phyloP scores from a whole-genome alignment of 2,888 invertebrate genomes.

The Argyresthia albistria region DNA sequence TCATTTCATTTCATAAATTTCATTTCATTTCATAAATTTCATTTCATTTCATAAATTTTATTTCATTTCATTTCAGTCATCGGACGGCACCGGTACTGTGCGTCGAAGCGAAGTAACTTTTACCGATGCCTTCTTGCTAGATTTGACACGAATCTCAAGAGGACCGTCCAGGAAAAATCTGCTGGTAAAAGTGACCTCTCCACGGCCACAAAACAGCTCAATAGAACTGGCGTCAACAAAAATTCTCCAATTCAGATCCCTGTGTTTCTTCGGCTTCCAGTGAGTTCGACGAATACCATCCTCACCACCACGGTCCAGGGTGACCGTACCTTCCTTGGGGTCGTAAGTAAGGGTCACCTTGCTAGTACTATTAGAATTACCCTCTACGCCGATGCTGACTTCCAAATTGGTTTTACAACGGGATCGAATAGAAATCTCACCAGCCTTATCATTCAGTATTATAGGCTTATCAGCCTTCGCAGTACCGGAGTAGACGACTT shows the following conservation, averaged over 20 bases:
- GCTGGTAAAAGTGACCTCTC: conserved; percentile 44
- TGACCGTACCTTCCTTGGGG: conserved; percentile 19
- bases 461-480: conserved; percentile 15
- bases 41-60: too few relatives aligned
- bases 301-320: conserved; percentile 40
- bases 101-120: conserved; percentile 22
- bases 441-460: conserved; percentile 29
- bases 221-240: conserved; percentile 45
- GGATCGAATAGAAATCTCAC: conserved; percentile 29
- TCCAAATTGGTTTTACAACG: conserved; percentile 18
- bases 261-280: conserved; percentile 27
- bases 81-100: conserved; percentile 16
- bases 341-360: not conserved
- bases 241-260: conserved; percentile 22
- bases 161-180: conserved; percentile 32
- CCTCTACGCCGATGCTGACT: conserved; percentile 24
- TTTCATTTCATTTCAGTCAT: not conserved
- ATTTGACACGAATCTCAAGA: conserved; percentile 18
- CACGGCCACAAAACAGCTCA: conserved; percentile 37
- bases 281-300: conserved; percentile 38
- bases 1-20: too few relatives aligned
- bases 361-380: conserved; percentile 12
- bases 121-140: conserved; percentile 13
- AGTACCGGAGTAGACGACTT: not conserved
- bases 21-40: too few relatives aligned